phyloP scores from a whole-genome alignment of 1,140 invertebrate genomes.

The Potamilus streckersoni region DNA sequence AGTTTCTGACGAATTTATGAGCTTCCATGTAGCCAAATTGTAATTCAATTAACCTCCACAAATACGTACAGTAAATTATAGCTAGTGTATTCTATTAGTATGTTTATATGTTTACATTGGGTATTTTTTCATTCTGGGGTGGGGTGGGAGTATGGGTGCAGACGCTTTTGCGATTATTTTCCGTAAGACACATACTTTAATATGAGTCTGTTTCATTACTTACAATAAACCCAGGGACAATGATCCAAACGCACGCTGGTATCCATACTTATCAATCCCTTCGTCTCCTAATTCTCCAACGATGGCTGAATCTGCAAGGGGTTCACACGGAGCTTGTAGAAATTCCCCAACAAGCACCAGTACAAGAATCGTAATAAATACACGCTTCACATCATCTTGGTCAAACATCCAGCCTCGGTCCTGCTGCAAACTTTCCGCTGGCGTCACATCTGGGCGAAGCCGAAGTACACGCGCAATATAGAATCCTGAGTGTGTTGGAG shows the following conservation, averaged over 20 bases:
- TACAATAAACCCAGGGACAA: conserved; percentile 22
- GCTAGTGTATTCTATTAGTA: too few relatives aligned
- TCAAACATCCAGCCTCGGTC: conserved; percentile 28
- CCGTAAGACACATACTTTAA: too few relatives aligned
- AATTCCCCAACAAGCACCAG: conserved; percentile 25
- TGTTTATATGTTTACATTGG: too few relatives aligned
- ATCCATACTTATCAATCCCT: conserved; percentile 27
- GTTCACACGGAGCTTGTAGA: conserved; percentile 23
- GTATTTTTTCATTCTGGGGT: too few relatives aligned
- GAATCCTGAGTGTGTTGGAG: conserved; percentile 1
- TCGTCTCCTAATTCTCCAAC: conserved; percentile 15
- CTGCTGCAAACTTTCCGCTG: conserved; percentile 23
- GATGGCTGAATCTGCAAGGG: conserved; percentile 26
- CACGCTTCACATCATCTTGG: not conserved
- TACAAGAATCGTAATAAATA: conserved; percentile 13
- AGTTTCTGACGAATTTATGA: too few relatives aligned
- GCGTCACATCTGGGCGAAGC: conserved; percentile 1
- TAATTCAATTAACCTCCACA: too few relatives aligned
- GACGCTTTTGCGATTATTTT: too few relatives aligned
- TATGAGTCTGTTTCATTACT: not conserved
- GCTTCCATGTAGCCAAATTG: too few relatives aligned
- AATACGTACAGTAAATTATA: too few relatives aligned
- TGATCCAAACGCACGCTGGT: conserved; percentile 28
- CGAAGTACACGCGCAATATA: not conserved
- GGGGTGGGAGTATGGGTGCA: too few relatives aligned